Evolutionary conservation across 2,797 vertebrate species (phyloP).

Genomic region (Aldrovandia affinis): DNA sequence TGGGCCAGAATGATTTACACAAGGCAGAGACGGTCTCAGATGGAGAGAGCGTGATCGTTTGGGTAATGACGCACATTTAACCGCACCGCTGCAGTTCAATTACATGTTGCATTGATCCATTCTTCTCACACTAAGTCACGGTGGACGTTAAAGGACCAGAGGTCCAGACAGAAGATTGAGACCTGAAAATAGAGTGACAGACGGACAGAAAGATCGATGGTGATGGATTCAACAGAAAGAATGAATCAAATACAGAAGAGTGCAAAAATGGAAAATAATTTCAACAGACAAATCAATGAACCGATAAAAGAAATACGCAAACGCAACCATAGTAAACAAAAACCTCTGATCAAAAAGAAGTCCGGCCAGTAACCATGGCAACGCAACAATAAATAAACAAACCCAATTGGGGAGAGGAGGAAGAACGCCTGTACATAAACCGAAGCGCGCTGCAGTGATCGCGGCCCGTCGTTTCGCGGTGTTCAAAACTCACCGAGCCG

Average conservation of each 20-base stretch:
- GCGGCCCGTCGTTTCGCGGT: too few species aligned
- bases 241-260: neutral
- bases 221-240: neutral
- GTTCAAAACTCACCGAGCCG: constrained; percentile 12
- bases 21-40: neutral
- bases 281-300: neutral
- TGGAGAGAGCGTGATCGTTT: neutral
- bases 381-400: neutral
- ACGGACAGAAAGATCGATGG: neutral
- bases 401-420: too few species aligned
- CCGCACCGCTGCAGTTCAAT: neutral
- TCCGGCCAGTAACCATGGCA: neutral
- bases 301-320: neutral
- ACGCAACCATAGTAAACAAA: neutral
- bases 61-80: too few species aligned
- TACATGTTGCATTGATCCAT: neutral
- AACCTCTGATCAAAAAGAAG: neutral
- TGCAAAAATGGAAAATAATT: neutral
- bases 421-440: neutral
- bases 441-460: neutral
- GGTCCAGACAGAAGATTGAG: neutral
- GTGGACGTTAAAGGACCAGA: neutral
- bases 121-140: neutral
- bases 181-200: neutral
- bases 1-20: neutral